A percentile compares a stretch with the other conserved stretches of the same genome.
Evolutionary conservation across 1,140 invertebrate genomes (phyloP).

Genomic region (Camponotus pennsylvanicus): DNA sequence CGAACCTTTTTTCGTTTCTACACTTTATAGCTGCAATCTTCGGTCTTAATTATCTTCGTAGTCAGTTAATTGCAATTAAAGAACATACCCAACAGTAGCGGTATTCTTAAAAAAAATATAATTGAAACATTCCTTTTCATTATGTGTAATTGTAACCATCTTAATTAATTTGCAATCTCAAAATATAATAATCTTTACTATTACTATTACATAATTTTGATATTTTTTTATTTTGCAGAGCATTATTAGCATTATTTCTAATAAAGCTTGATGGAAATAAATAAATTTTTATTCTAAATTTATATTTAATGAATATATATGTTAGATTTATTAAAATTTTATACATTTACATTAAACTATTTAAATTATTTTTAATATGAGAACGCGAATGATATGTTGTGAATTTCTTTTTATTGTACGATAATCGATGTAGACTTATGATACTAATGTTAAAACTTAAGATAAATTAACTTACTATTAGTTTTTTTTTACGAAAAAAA

Average conservation of each 20-base stretch:
- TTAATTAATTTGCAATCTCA: slow-evolving; percentile 73
- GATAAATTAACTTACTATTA: not conserved
- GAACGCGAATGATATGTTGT: not conserved
- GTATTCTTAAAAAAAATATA: slow-evolving; percentile 73
- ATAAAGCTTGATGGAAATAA: no score
- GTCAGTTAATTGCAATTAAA: slow-evolving; percentile 79
- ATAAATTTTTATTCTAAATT: not conserved
- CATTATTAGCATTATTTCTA: not conserved
- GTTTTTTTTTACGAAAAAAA: slow-evolving; percentile 11
- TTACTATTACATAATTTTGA: not conserved
- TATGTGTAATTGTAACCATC: slow-evolving; percentile 71
- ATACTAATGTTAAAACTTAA: not conserved
- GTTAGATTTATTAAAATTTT: not conserved
- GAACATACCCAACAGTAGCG: slow-evolving; percentile 66
- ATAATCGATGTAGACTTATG: not conserved
- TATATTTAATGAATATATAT: not conserved
- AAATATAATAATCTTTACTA: slow-evolving; percentile 9
- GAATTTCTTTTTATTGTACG: not conserved
- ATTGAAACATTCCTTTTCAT: slow-evolving; percentile 76
- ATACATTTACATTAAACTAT: not conserved
- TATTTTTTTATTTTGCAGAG: slow-evolving; percentile 19
- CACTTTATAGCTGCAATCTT: slow-evolving; percentile 64
- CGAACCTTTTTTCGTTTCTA: slow-evolving; percentile 77
- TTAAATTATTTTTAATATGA: not conserved
- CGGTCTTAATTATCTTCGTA: slow-evolving; percentile 77